Percentiles rank a stretch among this genome's conserved stretches.
phyloP scores from a whole-genome alignment of 2,797 vertebrate species.

The Sebastes hopkinsi region DNA sequence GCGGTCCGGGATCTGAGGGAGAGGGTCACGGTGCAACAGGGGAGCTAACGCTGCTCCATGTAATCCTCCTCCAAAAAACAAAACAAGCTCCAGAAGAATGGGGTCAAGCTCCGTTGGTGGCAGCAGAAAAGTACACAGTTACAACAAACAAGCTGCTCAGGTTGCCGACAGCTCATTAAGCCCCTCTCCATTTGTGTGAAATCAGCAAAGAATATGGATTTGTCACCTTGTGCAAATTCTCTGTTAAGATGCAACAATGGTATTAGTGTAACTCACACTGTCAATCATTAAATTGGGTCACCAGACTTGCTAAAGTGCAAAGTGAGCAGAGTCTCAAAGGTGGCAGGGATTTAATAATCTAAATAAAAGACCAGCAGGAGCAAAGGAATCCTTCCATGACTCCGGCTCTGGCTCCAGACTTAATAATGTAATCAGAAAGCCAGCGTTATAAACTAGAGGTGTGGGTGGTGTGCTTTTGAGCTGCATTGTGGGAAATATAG shows the following conservation, averaged over 20 bases:
- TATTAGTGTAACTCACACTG: neutral
- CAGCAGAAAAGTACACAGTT: neutral
- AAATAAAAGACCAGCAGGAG: constrained; percentile 20
- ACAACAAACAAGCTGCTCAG: constrained; percentile 10
- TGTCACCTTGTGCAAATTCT: neutral
- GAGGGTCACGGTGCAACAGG: neutral
- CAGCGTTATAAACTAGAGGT: neutral
- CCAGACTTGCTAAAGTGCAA: neutral
- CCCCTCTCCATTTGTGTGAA: neutral
- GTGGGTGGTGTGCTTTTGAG: neutral
- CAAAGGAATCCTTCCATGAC: neutral
- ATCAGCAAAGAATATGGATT: neutral
- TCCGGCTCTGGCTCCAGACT: neutral
- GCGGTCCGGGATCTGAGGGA: constrained; percentile 2
- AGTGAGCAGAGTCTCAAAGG: constrained; percentile 11
- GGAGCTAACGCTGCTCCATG: neutral
- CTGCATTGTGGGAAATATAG: neutral
- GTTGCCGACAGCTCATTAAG: neutral
- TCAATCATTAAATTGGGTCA: neutral
- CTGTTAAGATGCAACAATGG: neutral
- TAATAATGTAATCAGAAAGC: neutral
- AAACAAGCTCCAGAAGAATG: constrained; percentile 44
- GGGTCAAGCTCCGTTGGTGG: constrained; percentile 15
- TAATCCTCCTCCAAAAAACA: constrained; percentile 28
- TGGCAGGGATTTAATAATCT: neutral